Evolutionary conservation across 2,797 vertebrate genomes (phyloP).

Genomic region (Lepus townsendii): DNA sequence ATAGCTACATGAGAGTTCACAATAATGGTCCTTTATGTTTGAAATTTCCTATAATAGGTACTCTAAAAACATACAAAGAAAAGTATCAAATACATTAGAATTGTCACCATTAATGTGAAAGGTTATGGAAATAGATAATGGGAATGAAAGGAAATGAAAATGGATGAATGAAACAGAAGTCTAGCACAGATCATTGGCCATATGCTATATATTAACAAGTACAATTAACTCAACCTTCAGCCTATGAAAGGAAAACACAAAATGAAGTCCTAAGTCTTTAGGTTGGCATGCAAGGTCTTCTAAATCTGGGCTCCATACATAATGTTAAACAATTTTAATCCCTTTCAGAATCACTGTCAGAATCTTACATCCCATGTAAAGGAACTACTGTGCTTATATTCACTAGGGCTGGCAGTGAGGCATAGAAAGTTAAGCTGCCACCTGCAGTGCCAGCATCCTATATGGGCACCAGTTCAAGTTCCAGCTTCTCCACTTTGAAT

Average conservation of each 20-base stretch:
- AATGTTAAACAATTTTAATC: neutral
- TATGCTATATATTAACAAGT: neutral
- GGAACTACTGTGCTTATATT: too few species aligned
- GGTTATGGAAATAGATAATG: neutral
- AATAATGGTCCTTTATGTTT: too few species aligned
- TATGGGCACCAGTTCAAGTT: too few species aligned
- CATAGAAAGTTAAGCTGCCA: too few species aligned
- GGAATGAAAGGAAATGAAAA: slow-evolving; percentile 14
- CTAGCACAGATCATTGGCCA: neutral
- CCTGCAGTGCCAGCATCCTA: too few species aligned
- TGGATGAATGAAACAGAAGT: slow-evolving; percentile 4
- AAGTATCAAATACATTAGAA: neutral
- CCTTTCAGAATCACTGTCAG: neutral
- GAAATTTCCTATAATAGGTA: too few species aligned
- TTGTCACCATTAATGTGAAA: neutral
- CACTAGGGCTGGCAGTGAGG: too few species aligned
- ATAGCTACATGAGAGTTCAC: neutral
- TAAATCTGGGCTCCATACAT: neutral
- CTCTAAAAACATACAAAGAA: neutral
- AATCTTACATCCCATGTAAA: neutral
- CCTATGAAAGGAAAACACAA: neutral
- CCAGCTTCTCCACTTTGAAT: too few species aligned
- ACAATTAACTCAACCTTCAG: neutral
- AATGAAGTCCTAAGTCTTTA: neutral
- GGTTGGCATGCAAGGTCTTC: neutral